Conservation (phyloP, 2,797 vertebrate species). For the Sebastes variabilis region DNA sequence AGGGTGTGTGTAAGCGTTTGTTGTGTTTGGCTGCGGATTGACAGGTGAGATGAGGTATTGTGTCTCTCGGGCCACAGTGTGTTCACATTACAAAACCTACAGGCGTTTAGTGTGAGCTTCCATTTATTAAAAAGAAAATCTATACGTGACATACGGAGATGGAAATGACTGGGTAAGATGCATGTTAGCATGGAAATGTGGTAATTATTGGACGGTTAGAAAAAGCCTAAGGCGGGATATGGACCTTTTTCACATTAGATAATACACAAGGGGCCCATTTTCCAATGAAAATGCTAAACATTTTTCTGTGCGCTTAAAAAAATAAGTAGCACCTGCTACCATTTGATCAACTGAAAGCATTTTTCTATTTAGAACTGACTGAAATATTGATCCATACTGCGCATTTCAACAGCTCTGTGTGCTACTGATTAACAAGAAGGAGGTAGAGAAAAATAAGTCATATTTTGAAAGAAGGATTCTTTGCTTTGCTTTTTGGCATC, state of each 20-base stretch:
- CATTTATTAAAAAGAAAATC: slow-evolving; percentile 25
- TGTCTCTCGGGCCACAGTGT: neutral
- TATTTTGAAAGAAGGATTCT: neutral
- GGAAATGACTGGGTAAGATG: neutral
- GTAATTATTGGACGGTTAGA: slow-evolving; percentile 33
- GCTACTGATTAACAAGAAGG: neutral
- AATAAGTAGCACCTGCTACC: slow-evolving; percentile 3
- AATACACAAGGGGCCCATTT: slow-evolving; percentile 11
- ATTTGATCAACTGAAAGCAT: neutral
- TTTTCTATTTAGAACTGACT: neutral
- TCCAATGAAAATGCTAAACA: neutral
- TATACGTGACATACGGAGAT: slow-evolving; percentile 25
- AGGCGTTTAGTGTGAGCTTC: slow-evolving; percentile 11
- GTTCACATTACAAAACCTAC: neutral
- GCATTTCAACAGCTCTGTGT: neutral
- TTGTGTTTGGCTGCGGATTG: slow-evolving; percentile 8
- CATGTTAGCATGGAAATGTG: neutral
- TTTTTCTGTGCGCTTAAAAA: neutral
- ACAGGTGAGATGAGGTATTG: slow-evolving; percentile 22
- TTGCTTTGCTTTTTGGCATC: neutral
- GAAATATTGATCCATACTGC: slow-evolving; percentile 24
- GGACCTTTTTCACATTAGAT: slow-evolving; percentile 12
- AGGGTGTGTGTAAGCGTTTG: slow-evolving; percentile 21
- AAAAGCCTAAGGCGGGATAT: neutral
- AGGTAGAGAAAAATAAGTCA: neutral